A percentile compares a stretch with the other conserved stretches of the same genome.
Conservation (phyloP, 2,797 vertebrate genomes). For the Brachymystax lenok region DNA sequence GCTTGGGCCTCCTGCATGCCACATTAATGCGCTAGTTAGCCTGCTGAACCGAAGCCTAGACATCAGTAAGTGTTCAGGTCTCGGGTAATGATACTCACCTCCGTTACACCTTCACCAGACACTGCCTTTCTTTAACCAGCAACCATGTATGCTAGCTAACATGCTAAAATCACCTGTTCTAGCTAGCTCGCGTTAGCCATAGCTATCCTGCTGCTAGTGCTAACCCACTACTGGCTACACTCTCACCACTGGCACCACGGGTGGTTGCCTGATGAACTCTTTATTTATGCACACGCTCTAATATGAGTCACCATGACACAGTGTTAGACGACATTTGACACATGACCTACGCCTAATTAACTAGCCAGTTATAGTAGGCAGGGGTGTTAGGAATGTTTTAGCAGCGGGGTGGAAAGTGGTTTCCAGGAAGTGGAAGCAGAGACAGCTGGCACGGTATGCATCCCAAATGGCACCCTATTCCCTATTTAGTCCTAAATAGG, state of each 20-base stretch:
- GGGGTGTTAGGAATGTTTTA: background rate
- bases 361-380: background rate
- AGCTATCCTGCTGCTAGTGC: background rate
- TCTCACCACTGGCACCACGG: background rate
- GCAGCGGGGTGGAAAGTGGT: background rate
- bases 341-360: constrained; percentile 1
- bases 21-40: background rate
- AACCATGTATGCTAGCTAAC: background rate
- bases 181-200: background rate
- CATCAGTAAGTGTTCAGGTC: background rate
- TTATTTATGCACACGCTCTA: background rate
- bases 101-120: no score
- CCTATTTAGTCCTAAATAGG: background rate
- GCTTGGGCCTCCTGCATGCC: no score
- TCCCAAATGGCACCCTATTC: background rate
- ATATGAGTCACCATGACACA: background rate
- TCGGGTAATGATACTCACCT: background rate
- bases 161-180: background rate
- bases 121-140: background rate
- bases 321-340: background rate
- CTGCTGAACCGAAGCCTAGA: background rate
- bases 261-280: background rate
- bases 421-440: background rate
- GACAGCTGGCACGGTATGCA: accelerated
- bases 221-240: background rate